Evolutionary conservation across 2,888 invertebrate species (phyloP), one percentile per base, ranked within the genome.

Genomic region (Catocala fraxini): DNA sequence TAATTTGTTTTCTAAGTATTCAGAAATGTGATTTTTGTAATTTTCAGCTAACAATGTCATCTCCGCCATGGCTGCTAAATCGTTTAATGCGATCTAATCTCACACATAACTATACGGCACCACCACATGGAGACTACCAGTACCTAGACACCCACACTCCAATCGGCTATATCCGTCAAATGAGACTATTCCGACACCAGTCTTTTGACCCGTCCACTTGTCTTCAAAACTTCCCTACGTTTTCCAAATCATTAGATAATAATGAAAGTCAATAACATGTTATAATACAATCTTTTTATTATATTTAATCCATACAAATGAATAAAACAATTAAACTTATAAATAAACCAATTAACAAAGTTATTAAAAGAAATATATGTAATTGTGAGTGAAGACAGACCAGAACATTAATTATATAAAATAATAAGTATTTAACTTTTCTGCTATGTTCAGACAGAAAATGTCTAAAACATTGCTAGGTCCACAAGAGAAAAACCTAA

Each of bases 101-200:
- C 68, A 93, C 94, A 5, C 93, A 93, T 60, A 94, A 91, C 75
- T 86, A 91, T 39, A 88, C 93, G 6, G 93, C 93, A 5, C 93
- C 93, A 1, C 93, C 93, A 0, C 86, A 82, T 34, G 94, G 93
- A 0, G 83, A 89, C 68, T 93, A 93, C 73, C 92, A 93, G 62
- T 93, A 89, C 56, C 82, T 94, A 39, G 94, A 94, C 73, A 91
- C 91, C 0, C 93, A 94, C 75, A 93, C 93, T 0, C 93, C 94
- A 4, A 93, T 94, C 25, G 87, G 84, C 0, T 93, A 93, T 69
- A 93, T 94, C 45, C 87, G 93, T 12, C 75, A 87, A 56, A 79
- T 94, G 84, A 82, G 89, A 68, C 81, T 86, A 11, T 89, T 84
- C 77, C 87, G 93, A 7, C 87, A 87, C 69, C 87, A 89, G 68